Evolutionary conservation across 1,140 invertebrate species (phyloP).

Genomic region (Arion vulgaris): DNA sequence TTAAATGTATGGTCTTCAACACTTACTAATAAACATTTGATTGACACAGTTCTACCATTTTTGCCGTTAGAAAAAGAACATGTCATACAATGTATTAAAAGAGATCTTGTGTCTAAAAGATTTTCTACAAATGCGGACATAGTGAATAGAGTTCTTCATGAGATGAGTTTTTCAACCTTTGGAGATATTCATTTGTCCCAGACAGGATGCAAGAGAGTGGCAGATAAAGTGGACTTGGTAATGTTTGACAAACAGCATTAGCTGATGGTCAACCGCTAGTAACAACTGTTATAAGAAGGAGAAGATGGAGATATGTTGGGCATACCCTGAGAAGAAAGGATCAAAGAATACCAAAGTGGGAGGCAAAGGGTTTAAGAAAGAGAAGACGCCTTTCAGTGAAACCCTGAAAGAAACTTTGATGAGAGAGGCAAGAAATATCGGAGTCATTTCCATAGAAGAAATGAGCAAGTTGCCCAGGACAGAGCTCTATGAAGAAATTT

Average conservation of each 20-base stretch:
- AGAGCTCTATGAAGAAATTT: too few species aligned
- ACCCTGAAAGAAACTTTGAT: too few species aligned
- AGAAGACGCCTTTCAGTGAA: too few species aligned
- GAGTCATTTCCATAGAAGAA: too few species aligned
- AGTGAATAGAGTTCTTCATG: constrained; percentile 49
- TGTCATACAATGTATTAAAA: constrained; percentile 81
- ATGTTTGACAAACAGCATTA: constrained; percentile 40
- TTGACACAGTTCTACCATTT: constrained; percentile 95
- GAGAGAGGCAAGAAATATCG: too few species aligned
- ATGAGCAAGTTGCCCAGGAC: too few species aligned
- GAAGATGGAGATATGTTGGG: too few species aligned
- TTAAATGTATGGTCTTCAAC: constrained; percentile 68
- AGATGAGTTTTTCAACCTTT: constrained; percentile 56
- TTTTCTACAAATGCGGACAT: constrained; percentile 47
- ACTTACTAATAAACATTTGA: constrained; percentile 85
- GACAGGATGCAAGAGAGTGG: constrained; percentile 66
- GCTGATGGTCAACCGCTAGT: too few species aligned
- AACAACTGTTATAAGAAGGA: too few species aligned
- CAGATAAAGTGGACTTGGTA: constrained; percentile 58
- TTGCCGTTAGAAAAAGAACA: constrained; percentile 90
- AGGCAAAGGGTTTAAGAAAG: too few species aligned
- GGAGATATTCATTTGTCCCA: constrained; percentile 50
- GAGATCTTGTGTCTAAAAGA: constrained; percentile 69
- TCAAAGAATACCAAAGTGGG: too few species aligned
- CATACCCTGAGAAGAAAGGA: too few species aligned